A percentile compares a stretch with the other conserved stretches of the same genome.
These are phyloP conservation scores for Bombylius discolor DNA, from an alignment of 2,888 invertebrate species.

Conservation along the genomic window DNA sequence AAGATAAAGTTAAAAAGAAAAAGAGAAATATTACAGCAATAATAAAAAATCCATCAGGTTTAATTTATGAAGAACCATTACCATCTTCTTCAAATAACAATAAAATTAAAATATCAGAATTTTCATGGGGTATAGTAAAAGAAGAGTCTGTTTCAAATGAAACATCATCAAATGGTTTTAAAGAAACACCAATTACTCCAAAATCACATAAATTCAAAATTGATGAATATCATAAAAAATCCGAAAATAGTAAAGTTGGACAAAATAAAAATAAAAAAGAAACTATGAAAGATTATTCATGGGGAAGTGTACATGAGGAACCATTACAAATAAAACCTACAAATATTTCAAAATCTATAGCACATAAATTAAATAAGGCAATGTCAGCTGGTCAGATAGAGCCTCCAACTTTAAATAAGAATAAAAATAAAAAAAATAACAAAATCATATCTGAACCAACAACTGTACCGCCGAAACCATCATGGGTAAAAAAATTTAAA, in stretches of 20 bases:
- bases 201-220: neutral
- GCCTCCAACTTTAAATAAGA: slow-evolving; percentile 4
- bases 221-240: neutral
- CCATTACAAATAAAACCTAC: slow-evolving; percentile 17
- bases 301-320: slow-evolving; percentile 7
- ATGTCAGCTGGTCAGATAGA: slow-evolving; percentile 13
- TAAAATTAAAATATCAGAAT: slow-evolving; percentile 8
- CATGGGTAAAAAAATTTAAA: slow-evolving; percentile 21
- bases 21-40: neutral
- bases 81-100: neutral
- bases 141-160: slow-evolving; percentile 24
- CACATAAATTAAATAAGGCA: slow-evolving; percentile 20
- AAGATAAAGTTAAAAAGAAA: neutral
- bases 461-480: slow-evolving; percentile 16
- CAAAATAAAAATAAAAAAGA: neutral
- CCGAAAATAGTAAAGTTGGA: neutral
- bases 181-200: slow-evolving; percentile 3
- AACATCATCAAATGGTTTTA: slow-evolving; percentile 1
- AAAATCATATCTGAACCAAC: slow-evolving; percentile 13
- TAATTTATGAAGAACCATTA: slow-evolving; percentile 1
- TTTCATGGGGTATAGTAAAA: slow-evolving; percentile 25
- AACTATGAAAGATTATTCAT: neutral
- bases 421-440: slow-evolving; percentile 11
- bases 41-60: slow-evolving; percentile 3
- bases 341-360: slow-evolving; percentile 5